These are phyloP conservation scores for Eidolon helvum DNA, from an alignment of 2,113 vertebrate species.

Conservation along the genomic window DNA sequence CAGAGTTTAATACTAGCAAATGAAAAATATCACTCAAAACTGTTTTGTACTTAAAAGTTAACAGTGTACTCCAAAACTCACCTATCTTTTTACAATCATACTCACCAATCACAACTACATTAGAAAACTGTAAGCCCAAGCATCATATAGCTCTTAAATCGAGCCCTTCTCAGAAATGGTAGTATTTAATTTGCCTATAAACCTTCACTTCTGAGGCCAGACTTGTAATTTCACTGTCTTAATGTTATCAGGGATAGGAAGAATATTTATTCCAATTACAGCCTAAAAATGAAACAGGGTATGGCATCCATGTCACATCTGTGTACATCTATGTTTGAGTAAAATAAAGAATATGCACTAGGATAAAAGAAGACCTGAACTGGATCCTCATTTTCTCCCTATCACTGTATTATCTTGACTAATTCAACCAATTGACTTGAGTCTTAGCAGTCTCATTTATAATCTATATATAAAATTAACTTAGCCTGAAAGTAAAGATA, in stretches of 20 bases:
- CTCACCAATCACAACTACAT: neutral
- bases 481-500: neutral
- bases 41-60: constrained; percentile 42
- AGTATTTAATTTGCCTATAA: neutral
- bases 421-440: neutral
- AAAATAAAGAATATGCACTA: neutral
- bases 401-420: neutral
- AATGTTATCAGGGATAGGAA: neutral
- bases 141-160: neutral
- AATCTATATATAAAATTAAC: neutral
- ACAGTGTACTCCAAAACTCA: neutral
- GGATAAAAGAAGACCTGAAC: neutral
- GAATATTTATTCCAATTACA: neutral
- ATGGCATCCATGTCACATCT: neutral
- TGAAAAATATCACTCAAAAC: constrained; percentile 27
- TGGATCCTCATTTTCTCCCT: neutral
- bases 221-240: neutral
- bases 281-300: neutral
- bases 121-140: neutral
- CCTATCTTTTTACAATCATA: neutral
- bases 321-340: neutral
- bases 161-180: neutral
- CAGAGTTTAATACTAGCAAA: neutral
- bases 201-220: neutral
- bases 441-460: neutral